Conservation (phyloP, 2,113 vertebrate genomes). For the Vulpes vulpes region DNA sequence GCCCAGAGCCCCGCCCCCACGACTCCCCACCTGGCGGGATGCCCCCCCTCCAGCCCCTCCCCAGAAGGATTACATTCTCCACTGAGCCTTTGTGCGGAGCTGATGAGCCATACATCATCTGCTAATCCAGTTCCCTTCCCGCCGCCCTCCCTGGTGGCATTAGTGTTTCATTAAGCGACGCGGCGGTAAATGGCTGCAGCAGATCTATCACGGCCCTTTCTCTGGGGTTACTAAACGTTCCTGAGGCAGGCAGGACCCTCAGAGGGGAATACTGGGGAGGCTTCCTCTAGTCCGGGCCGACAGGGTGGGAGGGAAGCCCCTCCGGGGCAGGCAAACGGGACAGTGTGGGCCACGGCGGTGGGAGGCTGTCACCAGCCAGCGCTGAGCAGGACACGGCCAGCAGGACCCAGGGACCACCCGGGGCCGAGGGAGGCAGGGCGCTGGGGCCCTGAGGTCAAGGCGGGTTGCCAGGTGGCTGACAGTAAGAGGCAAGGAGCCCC, state of each 20-base stretch:
- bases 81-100: not conserved
- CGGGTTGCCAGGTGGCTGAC: not conserved
- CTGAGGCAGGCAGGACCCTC: not conserved
- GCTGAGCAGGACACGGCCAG: not conserved
- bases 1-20: not conserved
- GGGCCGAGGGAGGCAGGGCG: not conserved
- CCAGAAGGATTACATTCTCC: slow-evolving; percentile 57
- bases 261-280: accelerated
- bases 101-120: not conserved
- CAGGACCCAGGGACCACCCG: not conserved
- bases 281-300: not conserved
- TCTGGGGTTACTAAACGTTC: not conserved
- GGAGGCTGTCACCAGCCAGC: not conserved
- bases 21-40: not conserved
- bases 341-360: not conserved
- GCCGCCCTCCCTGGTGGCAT: not conserved
- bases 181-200: not conserved
- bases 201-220: not conserved
- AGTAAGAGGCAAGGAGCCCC: not conserved
- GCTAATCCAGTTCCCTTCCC: not conserved
- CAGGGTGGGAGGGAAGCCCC: not conserved
- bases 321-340: not conserved
- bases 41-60: not conserved
- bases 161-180: not conserved
- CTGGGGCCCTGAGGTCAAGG: not conserved